phyloP scores from a whole-genome alignment of 2,888 invertebrate genomes.

The Drosophila austrosaltans region DNA sequence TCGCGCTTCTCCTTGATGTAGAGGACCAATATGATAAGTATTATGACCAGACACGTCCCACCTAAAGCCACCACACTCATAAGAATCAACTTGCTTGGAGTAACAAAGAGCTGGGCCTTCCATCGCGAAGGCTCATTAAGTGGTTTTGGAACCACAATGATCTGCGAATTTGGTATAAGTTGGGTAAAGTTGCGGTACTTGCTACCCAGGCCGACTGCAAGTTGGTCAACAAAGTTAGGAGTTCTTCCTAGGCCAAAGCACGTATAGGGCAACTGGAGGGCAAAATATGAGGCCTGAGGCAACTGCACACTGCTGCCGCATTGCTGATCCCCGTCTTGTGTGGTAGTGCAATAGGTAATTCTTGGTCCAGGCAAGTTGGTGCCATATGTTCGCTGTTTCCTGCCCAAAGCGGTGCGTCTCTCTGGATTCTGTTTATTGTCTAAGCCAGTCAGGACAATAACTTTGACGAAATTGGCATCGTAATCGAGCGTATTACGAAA shows the following conservation, averaged over 20 bases:
- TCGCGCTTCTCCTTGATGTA: conserved; percentile 95
- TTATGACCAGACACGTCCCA: conserved; percentile 93
- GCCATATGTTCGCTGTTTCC: conserved; percentile 91
- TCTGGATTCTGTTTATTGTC: conserved; percentile 89
- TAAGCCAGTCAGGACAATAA: conserved; percentile 94
- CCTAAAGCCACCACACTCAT: conserved; percentile 94
- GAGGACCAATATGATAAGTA: conserved; percentile 92
- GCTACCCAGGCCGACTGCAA: conserved; percentile 91
- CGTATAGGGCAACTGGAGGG: conserved; percentile 96
- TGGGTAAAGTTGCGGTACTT: conserved; percentile 92
- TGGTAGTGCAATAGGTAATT: conserved; percentile 93
- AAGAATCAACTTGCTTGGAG: conserved; percentile 96
- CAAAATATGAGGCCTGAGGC: conserved; percentile 95
- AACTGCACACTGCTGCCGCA: conserved; percentile 94
- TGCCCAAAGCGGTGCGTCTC: conserved; percentile 89
- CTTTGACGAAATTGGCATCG: conserved; percentile 98
- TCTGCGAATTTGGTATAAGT: conserved; percentile 98
- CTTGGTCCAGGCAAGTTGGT: conserved; percentile 96
- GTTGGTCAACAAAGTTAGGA: conserved; percentile 97
- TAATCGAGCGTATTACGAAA: conserved; percentile 94
- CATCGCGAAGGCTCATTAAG: conserved; percentile 90
- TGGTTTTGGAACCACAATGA: conserved; percentile 96
- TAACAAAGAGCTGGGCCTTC: conserved; percentile 96
- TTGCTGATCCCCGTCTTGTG: conserved; percentile 92
- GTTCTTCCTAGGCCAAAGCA: conserved; percentile 99